These are phyloP conservation scores for Manis javanica DNA, from an alignment of 2,797 vertebrate genomes.

Conservation along the genomic window DNA sequence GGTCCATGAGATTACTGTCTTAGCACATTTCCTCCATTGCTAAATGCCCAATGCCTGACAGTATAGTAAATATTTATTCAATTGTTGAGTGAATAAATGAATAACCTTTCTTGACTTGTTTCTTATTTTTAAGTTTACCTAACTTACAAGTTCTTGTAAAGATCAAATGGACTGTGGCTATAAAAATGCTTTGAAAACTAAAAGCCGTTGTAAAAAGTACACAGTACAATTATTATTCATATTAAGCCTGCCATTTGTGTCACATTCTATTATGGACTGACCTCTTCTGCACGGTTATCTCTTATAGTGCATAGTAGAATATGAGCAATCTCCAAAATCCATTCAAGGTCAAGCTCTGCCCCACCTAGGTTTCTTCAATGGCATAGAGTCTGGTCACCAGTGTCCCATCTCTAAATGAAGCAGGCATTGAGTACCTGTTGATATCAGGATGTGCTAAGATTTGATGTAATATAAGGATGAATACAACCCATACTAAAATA, in stretches of 20 bases:
- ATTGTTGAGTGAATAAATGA: background rate
- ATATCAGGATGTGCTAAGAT: background rate
- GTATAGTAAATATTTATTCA: background rate
- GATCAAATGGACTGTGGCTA: background rate
- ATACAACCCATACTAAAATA: background rate
- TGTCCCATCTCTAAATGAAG: background rate
- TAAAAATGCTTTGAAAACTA: conserved; percentile 42
- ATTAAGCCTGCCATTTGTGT: background rate
- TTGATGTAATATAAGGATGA: background rate
- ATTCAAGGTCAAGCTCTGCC: background rate
- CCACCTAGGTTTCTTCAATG: background rate
- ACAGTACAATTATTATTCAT: background rate
- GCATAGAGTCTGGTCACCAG: background rate
- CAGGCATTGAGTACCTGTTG: background rate
- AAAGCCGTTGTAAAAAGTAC: background rate
- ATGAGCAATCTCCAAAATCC: background rate
- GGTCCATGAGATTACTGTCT: background rate
- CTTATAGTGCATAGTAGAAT: background rate
- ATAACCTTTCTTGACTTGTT: background rate
- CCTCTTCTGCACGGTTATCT: background rate
- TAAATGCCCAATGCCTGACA: background rate
- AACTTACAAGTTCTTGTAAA: background rate
- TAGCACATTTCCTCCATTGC: background rate
- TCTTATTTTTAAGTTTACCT: background rate
- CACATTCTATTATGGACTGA: background rate